Evolutionary conservation across 2,797 vertebrate species (phyloP).

Genomic region (Ptychobarbus kaznakovi): DNA sequence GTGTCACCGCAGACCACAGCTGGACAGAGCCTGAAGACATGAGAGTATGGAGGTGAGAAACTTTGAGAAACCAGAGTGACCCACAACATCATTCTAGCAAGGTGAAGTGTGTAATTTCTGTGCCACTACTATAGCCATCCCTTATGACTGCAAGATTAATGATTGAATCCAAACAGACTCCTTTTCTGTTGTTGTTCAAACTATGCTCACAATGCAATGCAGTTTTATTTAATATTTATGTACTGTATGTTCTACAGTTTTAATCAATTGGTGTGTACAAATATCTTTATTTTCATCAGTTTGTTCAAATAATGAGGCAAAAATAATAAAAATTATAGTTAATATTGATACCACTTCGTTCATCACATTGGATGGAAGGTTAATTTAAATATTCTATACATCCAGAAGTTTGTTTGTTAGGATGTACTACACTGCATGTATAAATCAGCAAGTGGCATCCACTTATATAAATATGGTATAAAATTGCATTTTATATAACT

Average conservation of each 20-base stretch:
- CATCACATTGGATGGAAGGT: background rate
- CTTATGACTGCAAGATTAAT: background rate
- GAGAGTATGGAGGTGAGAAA: background rate
- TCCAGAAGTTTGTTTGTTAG: background rate
- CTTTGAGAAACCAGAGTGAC: background rate
- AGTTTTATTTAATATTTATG: background rate
- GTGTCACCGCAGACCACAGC: background rate
- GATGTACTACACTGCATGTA: background rate
- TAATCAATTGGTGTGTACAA: background rate
- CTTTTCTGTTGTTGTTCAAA: background rate
- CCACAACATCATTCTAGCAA: background rate
- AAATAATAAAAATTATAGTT: background rate
- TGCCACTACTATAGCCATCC: background rate
- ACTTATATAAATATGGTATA: background rate
- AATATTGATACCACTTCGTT: background rate
- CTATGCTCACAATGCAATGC: background rate
- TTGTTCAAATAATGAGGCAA: background rate
- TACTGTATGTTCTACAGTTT: background rate
- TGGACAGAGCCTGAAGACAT: constrained; percentile 9
- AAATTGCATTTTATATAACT: background rate
- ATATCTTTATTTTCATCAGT: background rate
- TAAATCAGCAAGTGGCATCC: background rate
- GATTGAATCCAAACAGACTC: background rate
- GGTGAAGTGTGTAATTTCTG: background rate
- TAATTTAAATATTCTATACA: background rate